phyloP scores from a whole-genome alignment of 2,888 invertebrate species.

The Sclerodermus sp. region DNA sequence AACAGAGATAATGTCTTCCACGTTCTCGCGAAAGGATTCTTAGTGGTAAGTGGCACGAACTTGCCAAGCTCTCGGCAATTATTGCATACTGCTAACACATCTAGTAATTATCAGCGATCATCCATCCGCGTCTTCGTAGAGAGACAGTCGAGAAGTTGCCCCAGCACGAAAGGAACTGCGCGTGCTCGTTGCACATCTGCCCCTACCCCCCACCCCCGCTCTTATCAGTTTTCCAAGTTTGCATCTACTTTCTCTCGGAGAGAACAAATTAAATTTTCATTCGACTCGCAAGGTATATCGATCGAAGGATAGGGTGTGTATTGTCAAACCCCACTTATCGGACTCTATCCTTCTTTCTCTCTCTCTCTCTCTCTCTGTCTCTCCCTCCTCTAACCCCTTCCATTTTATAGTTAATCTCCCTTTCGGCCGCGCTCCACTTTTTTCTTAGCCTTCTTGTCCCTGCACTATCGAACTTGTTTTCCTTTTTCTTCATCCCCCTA shows the following conservation, averaged over 20 bases:
- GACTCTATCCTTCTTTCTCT: too few relatives aligned
- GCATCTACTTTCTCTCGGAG: too few relatives aligned
- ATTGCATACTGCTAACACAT: constrained; percentile 42
- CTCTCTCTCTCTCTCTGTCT: too few relatives aligned
- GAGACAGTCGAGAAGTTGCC: constrained; percentile 34
- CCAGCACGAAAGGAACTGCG: constrained; percentile 8
- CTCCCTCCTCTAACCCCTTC: too few relatives aligned
- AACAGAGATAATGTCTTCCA: neutral
- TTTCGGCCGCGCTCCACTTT: neutral
- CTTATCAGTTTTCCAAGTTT: too few relatives aligned
- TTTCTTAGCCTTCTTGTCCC: too few relatives aligned
- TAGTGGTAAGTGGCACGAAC: constrained; percentile 38
- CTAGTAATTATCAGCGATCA: constrained; percentile 45
- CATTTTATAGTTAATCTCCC: neutral
- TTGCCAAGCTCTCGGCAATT: constrained; percentile 27
- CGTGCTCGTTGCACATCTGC: neutral
- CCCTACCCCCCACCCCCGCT: neutral
- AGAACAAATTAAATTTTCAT: too few relatives aligned
- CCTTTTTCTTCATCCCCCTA: constrained; percentile 10
- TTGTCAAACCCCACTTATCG: too few relatives aligned
- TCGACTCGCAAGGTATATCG: too few relatives aligned
- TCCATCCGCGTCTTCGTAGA: constrained; percentile 35
- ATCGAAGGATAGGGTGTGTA: too few relatives aligned
- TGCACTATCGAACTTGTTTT: neutral
- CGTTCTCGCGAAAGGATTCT: constrained; percentile 9